Conservation (phyloP, 2,113 vertebrate genomes). For the Serilophus lunatus region DNA sequence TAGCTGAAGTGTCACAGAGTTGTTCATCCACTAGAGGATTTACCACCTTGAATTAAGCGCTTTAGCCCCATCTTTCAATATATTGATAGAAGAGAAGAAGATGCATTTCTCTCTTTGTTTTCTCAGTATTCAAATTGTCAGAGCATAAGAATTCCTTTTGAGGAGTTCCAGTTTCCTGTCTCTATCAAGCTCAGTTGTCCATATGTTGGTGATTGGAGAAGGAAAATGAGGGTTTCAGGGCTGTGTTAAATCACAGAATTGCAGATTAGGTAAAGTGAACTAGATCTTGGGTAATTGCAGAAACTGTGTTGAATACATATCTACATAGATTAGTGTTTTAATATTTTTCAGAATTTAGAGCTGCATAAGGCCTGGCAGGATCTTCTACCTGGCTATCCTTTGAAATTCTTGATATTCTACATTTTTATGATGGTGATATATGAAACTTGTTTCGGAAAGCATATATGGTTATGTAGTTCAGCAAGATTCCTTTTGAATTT, state of each 20-base stretch:
- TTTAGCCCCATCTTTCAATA: not conserved
- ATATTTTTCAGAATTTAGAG: not conserved
- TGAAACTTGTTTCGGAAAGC: not conserved
- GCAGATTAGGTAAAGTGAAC: not conserved
- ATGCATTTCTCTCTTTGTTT: not conserved
- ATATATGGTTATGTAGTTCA: not conserved
- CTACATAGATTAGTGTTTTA: not conserved
- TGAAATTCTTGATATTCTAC: not conserved
- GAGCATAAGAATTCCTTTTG: not conserved
- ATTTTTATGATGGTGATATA: not conserved
- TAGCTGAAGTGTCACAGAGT: too few relatives aligned
- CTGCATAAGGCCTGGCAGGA: not conserved
- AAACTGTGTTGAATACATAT: not conserved
- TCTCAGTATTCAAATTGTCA: not conserved
- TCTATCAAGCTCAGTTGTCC: not conserved
- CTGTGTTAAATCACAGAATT: not conserved
- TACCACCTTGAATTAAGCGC: not conserved
- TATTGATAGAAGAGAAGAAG: not conserved
- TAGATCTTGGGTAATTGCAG: not conserved
- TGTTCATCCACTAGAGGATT: not conserved
- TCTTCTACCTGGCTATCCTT: not conserved
- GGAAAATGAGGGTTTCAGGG: not conserved
- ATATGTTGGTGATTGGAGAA: not conserved
- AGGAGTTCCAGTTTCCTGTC: not conserved
- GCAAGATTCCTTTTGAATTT: not conserved